Base-by-base conservation (phyloP, 2,113 vertebrate genomes). In the Edolisoma coerulescens region DNA sequence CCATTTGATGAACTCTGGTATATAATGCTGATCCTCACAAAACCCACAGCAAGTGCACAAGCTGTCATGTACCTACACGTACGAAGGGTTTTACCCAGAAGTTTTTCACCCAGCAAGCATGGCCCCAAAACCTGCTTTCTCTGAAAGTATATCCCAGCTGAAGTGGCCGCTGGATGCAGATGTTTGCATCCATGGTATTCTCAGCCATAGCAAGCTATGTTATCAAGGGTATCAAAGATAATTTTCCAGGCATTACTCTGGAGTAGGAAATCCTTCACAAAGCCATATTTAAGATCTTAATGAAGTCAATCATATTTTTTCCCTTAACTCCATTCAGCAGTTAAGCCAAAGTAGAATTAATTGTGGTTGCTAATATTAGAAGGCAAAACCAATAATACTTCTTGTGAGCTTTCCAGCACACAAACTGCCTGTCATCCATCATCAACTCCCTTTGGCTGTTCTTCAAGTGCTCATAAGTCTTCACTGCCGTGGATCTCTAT, bases 211-310 rank as follows among this genome's bases (percentile, higher is more conserved):
- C 39, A 78, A 84, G 42, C 47, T 93, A 7, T 16, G 28, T 28
- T 75, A 74, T 61, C 60, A 45, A 78, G 23, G 20, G 20, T 86
- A 77, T 67, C 60, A 86, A 90, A 95, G 50, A 61, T 33, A 87
- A 80, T 54, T 83, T 65, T 80, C 9, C 35, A 74, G 24, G 42
- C 22, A 57, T 74, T 83, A 90, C 21, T 85, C 57, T 79, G 42
- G 45, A 83, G 70, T 18, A 83, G 61, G 63, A 95, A 94, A 94
- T 87, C 67, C 67, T 93, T 91, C 64, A 39, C 32, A 93, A 96
- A 92, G 47, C 18, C 32, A 32, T 85, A 77, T 41, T 86, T 74
- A 93, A 93, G 67, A 84, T 47, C 35, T 74, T 81, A 63, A 83
- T 74, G 21, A 83, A 83, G n/a, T 68, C 17, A 81, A 28, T 71